Conservation (phyloP, 2,113 vertebrate species). For the Galbula dea region DNA sequence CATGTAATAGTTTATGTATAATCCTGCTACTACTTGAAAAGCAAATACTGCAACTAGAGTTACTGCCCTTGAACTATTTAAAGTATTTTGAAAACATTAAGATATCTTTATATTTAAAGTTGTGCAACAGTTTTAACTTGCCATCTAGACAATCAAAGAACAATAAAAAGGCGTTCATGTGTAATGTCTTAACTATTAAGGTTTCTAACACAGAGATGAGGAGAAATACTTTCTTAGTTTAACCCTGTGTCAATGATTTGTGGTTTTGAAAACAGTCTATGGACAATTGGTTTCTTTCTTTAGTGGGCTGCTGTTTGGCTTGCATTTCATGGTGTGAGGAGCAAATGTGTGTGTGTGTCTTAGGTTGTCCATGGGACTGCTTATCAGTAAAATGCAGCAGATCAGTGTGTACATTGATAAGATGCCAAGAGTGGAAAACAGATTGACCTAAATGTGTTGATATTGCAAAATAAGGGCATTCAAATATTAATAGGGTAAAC, state of each 20-base stretch:
- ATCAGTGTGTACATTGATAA: not conserved
- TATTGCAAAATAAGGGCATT: not conserved
- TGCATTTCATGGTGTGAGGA: not conserved
- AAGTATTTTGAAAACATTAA: not conserved
- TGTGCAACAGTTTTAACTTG: not conserved
- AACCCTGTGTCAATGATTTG: not conserved
- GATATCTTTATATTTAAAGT: not conserved
- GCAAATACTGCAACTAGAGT: not conserved
- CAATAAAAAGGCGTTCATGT: not conserved
- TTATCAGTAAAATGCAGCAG: slow-evolving; percentile 30
- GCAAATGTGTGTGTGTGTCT: not conserved
- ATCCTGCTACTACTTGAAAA: not conserved
- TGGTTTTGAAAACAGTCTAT: not conserved
- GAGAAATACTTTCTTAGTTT: not conserved
- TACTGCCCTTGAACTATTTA: not conserved
- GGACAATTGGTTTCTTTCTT: not conserved
- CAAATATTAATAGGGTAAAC: not conserved
- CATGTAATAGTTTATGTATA: not conserved
- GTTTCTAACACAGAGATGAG: not conserved
- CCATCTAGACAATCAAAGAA: not conserved
- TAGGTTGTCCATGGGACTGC: not conserved
- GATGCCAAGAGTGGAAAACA: not conserved
- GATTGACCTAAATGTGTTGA: not conserved
- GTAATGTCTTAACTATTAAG: not conserved
- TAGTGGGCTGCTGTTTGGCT: not conserved